phyloP scores from a whole-genome alignment of 2,797 vertebrate species.

The Rachycentron canadum region DNA sequence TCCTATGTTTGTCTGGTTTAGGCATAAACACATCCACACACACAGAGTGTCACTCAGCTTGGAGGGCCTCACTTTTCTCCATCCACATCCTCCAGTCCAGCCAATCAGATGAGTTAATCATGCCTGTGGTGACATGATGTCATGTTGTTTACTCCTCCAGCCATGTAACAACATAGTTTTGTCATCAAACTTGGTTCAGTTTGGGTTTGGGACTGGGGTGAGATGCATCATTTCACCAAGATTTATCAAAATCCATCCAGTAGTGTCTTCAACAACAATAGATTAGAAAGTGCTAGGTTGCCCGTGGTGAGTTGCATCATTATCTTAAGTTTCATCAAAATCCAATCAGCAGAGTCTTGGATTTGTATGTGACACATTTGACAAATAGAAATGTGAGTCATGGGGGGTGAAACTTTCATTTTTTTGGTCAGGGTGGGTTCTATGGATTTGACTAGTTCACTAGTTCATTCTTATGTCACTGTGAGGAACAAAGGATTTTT shows the following conservation, averaged over 20 bases:
- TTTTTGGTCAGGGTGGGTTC: constrained; percentile 48
- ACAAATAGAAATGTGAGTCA: constrained; percentile 64
- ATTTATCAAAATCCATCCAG: constrained; percentile 6
- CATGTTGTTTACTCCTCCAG: no score
- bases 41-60: background rate
- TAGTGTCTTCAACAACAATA: no score
- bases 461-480: constrained; percentile 48
- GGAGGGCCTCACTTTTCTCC: constrained; percentile 50
- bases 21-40: no score
- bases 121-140: constrained; percentile 75
- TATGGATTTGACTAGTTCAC: constrained; percentile 47
- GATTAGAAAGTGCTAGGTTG: no score
- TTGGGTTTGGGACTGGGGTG: no score
- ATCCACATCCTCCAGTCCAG: constrained; percentile 58
- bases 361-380: constrained; percentile 67
- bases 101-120: constrained; percentile 77
- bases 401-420: no score
- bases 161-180: background rate
- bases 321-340: constrained; percentile 71
- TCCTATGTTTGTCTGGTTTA: no score
- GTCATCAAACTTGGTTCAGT: background rate
- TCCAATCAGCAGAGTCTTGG: constrained; percentile 63
- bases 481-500: constrained; percentile 60
- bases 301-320: constrained; percentile 57
- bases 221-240: background rate